A percentile compares a stretch with the other conserved stretches of the same genome.
phyloP scores from a whole-genome alignment of 2,888 invertebrate species.

The Lasioglossum calceatum region DNA sequence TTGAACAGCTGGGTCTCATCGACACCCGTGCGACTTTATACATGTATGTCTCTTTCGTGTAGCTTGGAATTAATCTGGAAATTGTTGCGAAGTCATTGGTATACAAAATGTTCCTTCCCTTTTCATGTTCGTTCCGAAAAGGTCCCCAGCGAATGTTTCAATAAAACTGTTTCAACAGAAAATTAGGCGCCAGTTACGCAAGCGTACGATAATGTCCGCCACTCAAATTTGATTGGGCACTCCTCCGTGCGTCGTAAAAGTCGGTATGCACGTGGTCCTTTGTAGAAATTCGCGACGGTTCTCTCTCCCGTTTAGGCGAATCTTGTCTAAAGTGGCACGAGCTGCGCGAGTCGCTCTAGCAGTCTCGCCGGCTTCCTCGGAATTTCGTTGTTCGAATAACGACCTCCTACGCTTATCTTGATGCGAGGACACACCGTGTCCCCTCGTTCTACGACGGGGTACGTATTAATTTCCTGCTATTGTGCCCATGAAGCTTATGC shows the following conservation, averaged over 20 bases:
- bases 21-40: not conserved
- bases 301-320: not conserved
- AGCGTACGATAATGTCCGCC: not conserved
- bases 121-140: not conserved
- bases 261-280: not conserved
- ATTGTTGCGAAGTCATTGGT: not conserved
- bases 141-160: not conserved
- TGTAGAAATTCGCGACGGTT: not conserved
- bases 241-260: not conserved
- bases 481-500: constrained; percentile 42
- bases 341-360: not conserved
- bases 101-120: not conserved
- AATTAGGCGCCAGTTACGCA: not conserved
- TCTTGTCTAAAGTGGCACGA: not conserved
- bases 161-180: not conserved
- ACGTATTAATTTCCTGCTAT: constrained; percentile 60
- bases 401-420: constrained; percentile 37
- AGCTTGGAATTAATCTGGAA: not conserved
- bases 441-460: constrained; percentile 18
- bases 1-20: not conserved
- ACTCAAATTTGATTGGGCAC: not conserved
- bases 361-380: not conserved
- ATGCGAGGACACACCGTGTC: constrained; percentile 38
- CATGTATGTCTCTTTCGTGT: too few species aligned
- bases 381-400: constrained; percentile 24